Base-by-base conservation (phyloP, 2,797 vertebrate species). In the Myotis daubentonii region DNA sequence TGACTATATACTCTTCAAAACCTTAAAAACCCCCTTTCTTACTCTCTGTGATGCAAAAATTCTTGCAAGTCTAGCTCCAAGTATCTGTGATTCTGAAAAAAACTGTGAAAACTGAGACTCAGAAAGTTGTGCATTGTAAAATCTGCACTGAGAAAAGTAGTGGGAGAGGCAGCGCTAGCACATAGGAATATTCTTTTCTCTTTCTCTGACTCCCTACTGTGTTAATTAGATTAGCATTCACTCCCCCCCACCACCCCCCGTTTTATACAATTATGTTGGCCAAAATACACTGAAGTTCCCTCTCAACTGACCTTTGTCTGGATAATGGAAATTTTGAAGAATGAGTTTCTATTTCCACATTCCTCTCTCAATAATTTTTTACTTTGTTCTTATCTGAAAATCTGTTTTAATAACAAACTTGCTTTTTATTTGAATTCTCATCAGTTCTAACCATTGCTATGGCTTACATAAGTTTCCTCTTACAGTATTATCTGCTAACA, bases 381-480 rank as follows among this genome's bases (percentile, higher is more conserved):
- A 91, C 22, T 60, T 79, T 83, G 82, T 44, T 93, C 89, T 94
- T 82, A 96, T 87, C 87, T 95, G 57, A 57, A 78, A 89, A 85
- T 90, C 65, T 94, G 60, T 82, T 95, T 95, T 91, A 51, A 71
- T 74, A 91, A 87, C 36, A 82, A 81, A 47, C n/a, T 62, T 94
- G 74, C 75, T 72, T 84, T 89, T 79, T 33, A 75, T 49, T 91
- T 80, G 36, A 93, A 91, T 12, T 6, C 38, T 74, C 70, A 94
- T 76, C 53, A 89, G 12, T 72, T 87, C n/a, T 60, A 91, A 44
- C 62, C 92, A 76, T 93, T 80, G 49, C 75, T 88, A 30, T 65
- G 2, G 49, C 6, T 38, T 81, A 82, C 65, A 1, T 78, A 89
- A 82, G 70, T 91, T 86, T 74, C 66, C 41, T 55, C 33, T 76